Base-by-base conservation (phyloP, 2,888 invertebrate species). In the Drosophila flavopinicola region DNA sequence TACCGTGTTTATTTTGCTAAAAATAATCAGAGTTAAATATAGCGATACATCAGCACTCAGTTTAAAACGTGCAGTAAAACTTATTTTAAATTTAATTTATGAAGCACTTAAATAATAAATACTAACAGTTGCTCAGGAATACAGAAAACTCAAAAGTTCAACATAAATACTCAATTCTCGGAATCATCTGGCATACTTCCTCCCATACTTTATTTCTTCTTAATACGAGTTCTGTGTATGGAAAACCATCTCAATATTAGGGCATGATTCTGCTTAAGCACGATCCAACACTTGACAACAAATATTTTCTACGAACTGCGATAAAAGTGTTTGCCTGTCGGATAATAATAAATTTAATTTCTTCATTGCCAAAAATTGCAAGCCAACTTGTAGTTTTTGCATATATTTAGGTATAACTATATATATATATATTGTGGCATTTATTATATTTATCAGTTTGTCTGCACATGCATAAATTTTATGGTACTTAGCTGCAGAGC, bases 281-380 rank as follows among this genome's bases (percentile, higher is more conserved):
- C 75, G 70, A 65, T 49, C 30, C 45, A 15, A 7, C 70, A 53
- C 70, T 77, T 56, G 75, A 61, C 60, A 60, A 52, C 25, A n/a
- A 37, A 33, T 20, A 35, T 29, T 49, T 64, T 60, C 63, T 41
- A 35, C 47, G 75, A 84, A 84, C 20, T 47, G 47, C 59, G 61
- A 74, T 74, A 61, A 70, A 66, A 66, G 45, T 10, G 44, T 69
- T 61, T 60, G 53, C 41, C 35, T 17, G 51, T 17, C 59, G 24
- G 52, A 58, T 25, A 57, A 56, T 61, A 70, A 78, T 66, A 74
- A 74, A 80, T 84, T 58, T 23, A 35, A 59, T 80, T 60, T 61
- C 51, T 45, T 42, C 57, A 42, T 54, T 52, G 66, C 39, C 75
- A 52, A 75, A 85, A 71, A 45, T 78, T 78, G 57, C 56, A 53